Percentiles rank a stretch among this genome's conserved stretches.
Evolutionary conservation across 2,113 vertebrate species (phyloP).

Genomic region (Strix uralensis): DNA sequence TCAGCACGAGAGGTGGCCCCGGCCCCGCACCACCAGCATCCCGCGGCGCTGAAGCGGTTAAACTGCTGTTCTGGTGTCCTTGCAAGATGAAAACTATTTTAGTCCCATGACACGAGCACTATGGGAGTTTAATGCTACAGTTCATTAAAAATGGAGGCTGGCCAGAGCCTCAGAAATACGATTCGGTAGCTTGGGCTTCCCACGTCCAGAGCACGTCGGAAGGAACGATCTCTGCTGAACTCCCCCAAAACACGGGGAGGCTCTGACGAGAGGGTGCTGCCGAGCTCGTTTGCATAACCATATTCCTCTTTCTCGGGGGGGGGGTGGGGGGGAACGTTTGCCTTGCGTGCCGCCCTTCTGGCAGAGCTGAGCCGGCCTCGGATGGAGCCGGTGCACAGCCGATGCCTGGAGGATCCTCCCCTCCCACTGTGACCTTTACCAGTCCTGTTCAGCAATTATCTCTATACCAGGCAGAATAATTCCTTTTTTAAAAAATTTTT

Average conservation of each 20-base stretch:
- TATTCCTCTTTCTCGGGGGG: not conserved
- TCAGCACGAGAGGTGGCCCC: not conserved
- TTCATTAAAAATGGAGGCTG: not conserved
- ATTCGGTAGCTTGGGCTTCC: not conserved
- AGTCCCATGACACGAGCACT: not conserved
- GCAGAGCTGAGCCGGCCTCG: not conserved
- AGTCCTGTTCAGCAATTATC: rapidly evolving
- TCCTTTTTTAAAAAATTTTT: not conserved
- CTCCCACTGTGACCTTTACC: not conserved
- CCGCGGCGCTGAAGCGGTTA: not conserved
- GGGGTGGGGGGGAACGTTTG: not conserved
- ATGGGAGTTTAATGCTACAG: not conserved
- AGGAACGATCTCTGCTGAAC: not conserved
- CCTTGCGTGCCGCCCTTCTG: not conserved
- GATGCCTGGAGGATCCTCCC: not conserved
- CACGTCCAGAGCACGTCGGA: rapidly evolving
- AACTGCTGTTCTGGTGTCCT: not conserved
- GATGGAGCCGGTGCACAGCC: not conserved
- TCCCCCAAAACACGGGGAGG: not conserved
- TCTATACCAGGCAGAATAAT: not conserved
- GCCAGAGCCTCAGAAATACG: not conserved
- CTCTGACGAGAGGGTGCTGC: not conserved
- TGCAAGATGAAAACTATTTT: slow-evolving; percentile 8
- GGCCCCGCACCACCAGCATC: rapidly evolving
- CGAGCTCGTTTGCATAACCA: rapidly evolving